Evolutionary conservation across 2,888 invertebrate species (phyloP), one percentile per base, ranked within the genome.

Genomic region (Nowickia ferox): DNA sequence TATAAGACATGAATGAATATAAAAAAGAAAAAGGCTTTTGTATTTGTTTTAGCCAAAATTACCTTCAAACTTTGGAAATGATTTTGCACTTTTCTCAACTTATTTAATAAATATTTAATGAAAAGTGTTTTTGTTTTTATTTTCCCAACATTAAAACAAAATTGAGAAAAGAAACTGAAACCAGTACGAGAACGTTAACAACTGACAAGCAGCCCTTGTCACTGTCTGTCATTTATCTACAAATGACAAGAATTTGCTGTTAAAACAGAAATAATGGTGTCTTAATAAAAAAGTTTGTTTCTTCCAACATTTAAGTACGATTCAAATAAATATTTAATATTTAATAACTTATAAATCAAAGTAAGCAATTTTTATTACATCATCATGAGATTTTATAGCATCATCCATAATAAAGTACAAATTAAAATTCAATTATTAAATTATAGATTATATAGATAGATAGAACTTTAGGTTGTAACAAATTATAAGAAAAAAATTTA

Each of bases 61-160:
- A 78, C 79, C 72, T 83, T 72, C 61, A 76, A 79, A 40, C 22
- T 75, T 65, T 71, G 48, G 17, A 65, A 78, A 86, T 83, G 83
- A 86, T 79, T 83, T 72, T 48, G 66, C 83, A 75, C 82, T 81
- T 85, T 82, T 63, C 42, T 55, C 65, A 76, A 78, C 71, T 71
- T 61, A 17, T 61, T 42, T 66, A 66, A 68, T 86, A 76, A 83
- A 86, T 86, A 80, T 83, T 86, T 86, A 86, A 86, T 83, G 83
- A 80, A 83, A 83, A 86, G 76, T 86, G 66, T 77, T 78, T 69
- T 69, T 72, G 19, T 66, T 61, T 40, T 68, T 74, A 55, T 76
- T 38, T 42, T 30, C 15, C 17, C 44, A 69, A 22, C 19, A 68
- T 77, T 77, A 59, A 48, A 46, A 19, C n/a, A 59, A 30, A 69